Evolutionary conservation across 2,113 vertebrate species (phyloP), one percentile per base, ranked within the genome.

Genomic region (Vidua chalybeata): DNA sequence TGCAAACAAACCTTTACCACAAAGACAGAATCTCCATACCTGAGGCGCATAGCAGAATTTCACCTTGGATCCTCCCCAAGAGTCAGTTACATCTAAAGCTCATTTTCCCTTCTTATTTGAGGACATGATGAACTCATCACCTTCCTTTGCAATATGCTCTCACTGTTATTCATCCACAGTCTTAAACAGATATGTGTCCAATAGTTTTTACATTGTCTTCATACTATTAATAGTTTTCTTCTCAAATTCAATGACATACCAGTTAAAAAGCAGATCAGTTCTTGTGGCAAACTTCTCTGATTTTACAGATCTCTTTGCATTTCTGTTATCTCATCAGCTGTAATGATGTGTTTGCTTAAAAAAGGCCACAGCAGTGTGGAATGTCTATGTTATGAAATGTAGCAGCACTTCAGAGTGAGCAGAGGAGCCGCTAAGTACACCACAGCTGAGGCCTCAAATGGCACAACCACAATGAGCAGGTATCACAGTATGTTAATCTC

Each of bases 401-500:
- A 48, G 71, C 61, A 68, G 8, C n/a, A 54, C 74, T 84, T 92
- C 52, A 71, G 73, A 81, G 52, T 11, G 64, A 83, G 55, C 35
- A 90, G 61, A 84, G 12, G 7, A 82, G 49, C 48, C 0, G 0
- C 55, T 81, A 64, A 89, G 41, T 37, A 64, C 48, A 45, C 9
- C 56, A 78, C 43, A 96, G 76, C 73, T 92, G 85, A 84, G 68
- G 86, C 79, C 85, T 84, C 90, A 90, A 74, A 89, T 26, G 61
- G 18, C 52, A 78, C 27, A 26, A 45, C 61, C 67, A 90, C 88
- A 87, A 51, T 52, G 24, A 94, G 80, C 77, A 96, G 85, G 87
- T 96, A 93, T 83, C 92, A 86, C 85, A 92, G 74, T 77, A 68
- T 79, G 86, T 62, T 96, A 91, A 95, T 87, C 52, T 89, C 89